Base-by-base conservation (phyloP, 92 coral and sea anemone genomes). In the Porites evermanni region DNA sequence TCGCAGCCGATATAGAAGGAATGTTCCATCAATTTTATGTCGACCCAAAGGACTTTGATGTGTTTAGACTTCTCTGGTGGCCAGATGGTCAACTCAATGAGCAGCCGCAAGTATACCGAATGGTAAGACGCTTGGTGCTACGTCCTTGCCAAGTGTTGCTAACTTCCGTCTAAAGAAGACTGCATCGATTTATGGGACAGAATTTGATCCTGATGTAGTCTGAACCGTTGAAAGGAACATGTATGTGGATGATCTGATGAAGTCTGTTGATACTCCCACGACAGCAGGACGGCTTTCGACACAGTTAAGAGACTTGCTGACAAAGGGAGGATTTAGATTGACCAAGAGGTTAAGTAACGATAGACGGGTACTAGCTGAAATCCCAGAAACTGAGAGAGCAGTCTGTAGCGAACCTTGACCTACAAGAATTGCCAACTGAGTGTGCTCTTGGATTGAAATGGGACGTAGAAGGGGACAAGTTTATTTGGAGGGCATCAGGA, bases 221-320 rank as follows among this genome's bases (percentile, higher is more conserved):
- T 72, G 72, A 70, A 86, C 90, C 32, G 83, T 86, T 58, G 69
- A 78, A 58, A 73, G 53, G 54, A 89, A 89, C 70, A 89, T 86
- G 93, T 79, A 90, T 50, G 90, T 90, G 2, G 90, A 90, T 53
- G 93, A 90, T 54, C 26, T 90, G 80, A 86, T 86, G 82, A 90
- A 90, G 70, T 90, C 93, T 6, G 81, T 81, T 9, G 10, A 23
- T 79, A 26, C 79, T 11, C 53, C 83, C 6, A 74, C 80, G 11
- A 50, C 23, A 8, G 90, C 93, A 9, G 70, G 82, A 47, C 64
- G 54, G 63, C 47, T 91, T 32, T 84, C 88, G 0, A 44, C 67
- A n/a, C 89, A 91, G 54, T 63, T 83, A 10, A 18, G 86, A 70
- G 91, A 87, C 53, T 67, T 87, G 71, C 79, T 87, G 59, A 44